phyloP scores from a whole-genome alignment of 37 sponge, comb jelly and placozoan genomes.

The Tethya wilhelma region DNA sequence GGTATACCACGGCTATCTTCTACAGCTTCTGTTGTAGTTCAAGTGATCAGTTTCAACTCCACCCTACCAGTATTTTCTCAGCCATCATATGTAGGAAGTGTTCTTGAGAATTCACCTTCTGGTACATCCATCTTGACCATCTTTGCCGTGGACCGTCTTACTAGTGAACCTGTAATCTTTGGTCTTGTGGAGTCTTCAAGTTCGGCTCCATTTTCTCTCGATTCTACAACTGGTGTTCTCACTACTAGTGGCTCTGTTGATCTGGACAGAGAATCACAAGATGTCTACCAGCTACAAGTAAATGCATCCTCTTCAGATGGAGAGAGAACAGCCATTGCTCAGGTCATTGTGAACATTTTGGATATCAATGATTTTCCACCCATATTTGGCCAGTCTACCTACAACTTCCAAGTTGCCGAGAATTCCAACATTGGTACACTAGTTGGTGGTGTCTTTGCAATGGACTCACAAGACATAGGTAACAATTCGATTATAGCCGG shows the following conservation, averaged over 20 bases:
- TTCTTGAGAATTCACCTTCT: slow-evolving; percentile 35
- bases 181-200: not conserved
- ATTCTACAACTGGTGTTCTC: slow-evolving; percentile 38
- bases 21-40: slow-evolving; percentile 30
- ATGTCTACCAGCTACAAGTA: slow-evolving; percentile 49
- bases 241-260: slow-evolving; percentile 9
- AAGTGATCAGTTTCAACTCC: slow-evolving; percentile 53
- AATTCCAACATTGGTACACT: slow-evolving; percentile 12
- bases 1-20: slow-evolving; percentile 57
- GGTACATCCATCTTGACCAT: slow-evolving; percentile 32
- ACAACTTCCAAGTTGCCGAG: slow-evolving; percentile 46
- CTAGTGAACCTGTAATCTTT: slow-evolving; percentile 26
- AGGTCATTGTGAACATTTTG: slow-evolving; percentile 25
- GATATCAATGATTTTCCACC: slow-evolving; percentile 72
- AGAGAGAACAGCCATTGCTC: slow-evolving; percentile 24
- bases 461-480: slow-evolving; percentile 45
- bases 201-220: slow-evolving; percentile 9
- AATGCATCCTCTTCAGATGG: slow-evolving; percentile 39
- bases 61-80: slow-evolving; percentile 49
- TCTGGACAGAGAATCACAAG: slow-evolving; percentile 49
- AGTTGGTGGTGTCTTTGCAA: slow-evolving; percentile 61
- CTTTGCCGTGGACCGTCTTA: slow-evolving; percentile 51
- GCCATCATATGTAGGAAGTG: slow-evolving; percentile 21
- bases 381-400: slow-evolving; percentile 16
- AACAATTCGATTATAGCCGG: slow-evolving; percentile 36